phyloP scores from a whole-genome alignment of 2,113 vertebrate species.

The Sciurus niger region DNA sequence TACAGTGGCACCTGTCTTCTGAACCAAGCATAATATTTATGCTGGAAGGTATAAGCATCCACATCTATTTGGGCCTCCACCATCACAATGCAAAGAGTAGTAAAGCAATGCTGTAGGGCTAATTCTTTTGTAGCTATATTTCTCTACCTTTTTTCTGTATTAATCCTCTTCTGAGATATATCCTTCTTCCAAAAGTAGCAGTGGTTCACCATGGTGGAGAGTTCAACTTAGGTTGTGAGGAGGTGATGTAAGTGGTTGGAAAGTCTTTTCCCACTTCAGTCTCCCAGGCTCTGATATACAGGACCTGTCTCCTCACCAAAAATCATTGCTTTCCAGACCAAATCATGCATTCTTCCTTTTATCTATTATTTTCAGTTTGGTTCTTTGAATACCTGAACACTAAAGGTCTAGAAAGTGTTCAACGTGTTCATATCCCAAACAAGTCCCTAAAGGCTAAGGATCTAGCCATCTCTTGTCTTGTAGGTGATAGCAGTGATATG shows the following conservation, averaged over 20 bases:
- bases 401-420: not conserved
- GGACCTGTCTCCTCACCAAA: not conserved
- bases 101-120: not conserved
- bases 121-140: not conserved
- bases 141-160: not conserved
- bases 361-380: not conserved
- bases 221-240: not conserved
- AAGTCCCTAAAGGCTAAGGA: not conserved
- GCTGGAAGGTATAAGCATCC: not conserved
- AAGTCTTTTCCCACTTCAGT: not conserved
- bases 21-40: not conserved
- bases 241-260: not conserved
- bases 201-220: not conserved
- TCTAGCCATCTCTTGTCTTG: not conserved
- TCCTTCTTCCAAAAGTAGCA: not conserved
- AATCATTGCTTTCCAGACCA: not conserved
- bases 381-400: conserved; percentile 6
- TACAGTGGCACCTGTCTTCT: not conserved
- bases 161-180: not conserved
- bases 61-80: not conserved
- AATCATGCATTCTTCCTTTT: not conserved
- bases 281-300: not conserved
- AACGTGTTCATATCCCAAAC: not conserved
- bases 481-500: not conserved
- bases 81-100: not conserved